Percentiles rank a stretch among this genome's conserved stretches.
Conservation (phyloP, 2,888 invertebrate species). For the Hypomecis atomaria region DNA sequence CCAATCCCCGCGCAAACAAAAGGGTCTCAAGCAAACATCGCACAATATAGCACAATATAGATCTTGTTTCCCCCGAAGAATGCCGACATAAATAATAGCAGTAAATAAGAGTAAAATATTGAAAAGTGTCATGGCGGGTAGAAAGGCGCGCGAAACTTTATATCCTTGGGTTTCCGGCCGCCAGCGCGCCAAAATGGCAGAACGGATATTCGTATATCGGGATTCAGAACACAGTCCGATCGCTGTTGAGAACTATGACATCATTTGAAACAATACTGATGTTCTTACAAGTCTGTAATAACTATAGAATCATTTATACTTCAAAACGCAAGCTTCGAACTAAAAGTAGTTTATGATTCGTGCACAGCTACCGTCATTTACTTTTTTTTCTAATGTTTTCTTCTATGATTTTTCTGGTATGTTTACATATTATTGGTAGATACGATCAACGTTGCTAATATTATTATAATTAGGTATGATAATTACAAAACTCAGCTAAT, state of each 20-base stretch:
- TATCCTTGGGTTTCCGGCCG: constrained; percentile 81
- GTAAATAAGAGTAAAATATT: constrained; percentile 85
- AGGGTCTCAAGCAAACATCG: constrained; percentile 51
- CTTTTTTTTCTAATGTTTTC: too few relatives aligned
- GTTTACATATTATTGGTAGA: too few relatives aligned
- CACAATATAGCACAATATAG: constrained; percentile 67
- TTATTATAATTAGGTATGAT: too few relatives aligned
- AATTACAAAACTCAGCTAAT: too few relatives aligned
- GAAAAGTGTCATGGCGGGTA: constrained; percentile 81
- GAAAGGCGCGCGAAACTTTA: constrained; percentile 81
- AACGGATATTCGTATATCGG: constrained; percentile 80
- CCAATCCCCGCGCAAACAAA: constrained; percentile 37
- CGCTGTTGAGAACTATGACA: constrained; percentile 49
- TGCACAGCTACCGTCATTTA: too few relatives aligned
- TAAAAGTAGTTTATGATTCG: too few relatives aligned
- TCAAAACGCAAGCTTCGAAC: too few relatives aligned
- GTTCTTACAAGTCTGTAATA: neutral
- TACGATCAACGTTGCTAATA: too few relatives aligned
- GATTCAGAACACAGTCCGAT: constrained; percentile 55
- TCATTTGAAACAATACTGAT: constrained; percentile 59
- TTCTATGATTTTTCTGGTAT: too few relatives aligned
- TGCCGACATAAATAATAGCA: constrained; percentile 80
- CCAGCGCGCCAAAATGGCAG: constrained; percentile 78
- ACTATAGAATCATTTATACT: too few relatives aligned
- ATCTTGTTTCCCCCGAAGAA: constrained; percentile 72